phyloP scores from a whole-genome alignment of 2,888 invertebrate genomes.

The Polydesmus complanatus region DNA sequence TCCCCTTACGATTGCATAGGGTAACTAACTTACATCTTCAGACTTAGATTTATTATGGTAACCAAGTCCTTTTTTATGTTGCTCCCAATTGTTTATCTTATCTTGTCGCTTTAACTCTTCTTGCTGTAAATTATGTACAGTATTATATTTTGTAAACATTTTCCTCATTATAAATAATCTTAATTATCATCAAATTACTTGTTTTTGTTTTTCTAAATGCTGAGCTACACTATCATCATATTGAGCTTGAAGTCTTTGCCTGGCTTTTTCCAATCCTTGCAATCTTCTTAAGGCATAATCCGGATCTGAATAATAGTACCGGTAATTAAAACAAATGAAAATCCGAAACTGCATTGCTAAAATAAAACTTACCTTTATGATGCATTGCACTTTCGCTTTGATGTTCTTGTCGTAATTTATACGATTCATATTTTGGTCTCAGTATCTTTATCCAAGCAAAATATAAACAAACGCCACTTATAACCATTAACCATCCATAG shows the following conservation, averaged over 20 bases:
- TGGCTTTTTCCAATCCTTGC: neutral
- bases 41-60: constrained; percentile 1
- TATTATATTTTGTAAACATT: neutral
- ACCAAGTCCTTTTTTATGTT: constrained; percentile 7
- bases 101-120: constrained; percentile 6
- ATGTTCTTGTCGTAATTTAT: neutral
- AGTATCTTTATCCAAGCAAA: neutral
- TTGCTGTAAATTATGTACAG: neutral
- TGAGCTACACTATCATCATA: neutral
- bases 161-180: no score
- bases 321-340: neutral
- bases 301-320: neutral
- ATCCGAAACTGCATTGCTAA: neutral
- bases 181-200: neutral
- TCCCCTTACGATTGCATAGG: no score
- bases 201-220: neutral
- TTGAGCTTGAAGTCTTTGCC: neutral
- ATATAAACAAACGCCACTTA: neutral
- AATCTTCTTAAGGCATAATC: neutral
- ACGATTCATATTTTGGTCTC: neutral
- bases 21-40: neutral
- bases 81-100: constrained; percentile 9
- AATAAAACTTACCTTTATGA: constrained; percentile 3
- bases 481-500: neutral
- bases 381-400: neutral